Evolutionary conservation across 1,140 invertebrate species (phyloP).

Genomic region (Drosophila bocqueti): DNA sequence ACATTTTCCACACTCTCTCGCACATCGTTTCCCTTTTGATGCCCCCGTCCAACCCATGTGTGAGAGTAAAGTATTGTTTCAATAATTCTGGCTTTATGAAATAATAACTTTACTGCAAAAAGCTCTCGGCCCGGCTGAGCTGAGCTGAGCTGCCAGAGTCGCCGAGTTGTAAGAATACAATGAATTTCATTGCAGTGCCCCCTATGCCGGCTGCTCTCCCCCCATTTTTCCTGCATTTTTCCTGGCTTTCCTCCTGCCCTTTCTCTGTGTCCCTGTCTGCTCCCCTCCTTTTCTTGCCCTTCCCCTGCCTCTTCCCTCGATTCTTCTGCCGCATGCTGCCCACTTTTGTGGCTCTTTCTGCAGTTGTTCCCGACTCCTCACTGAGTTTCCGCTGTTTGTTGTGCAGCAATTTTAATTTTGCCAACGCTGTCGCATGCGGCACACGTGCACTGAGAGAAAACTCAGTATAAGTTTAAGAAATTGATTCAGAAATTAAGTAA

Average conservation of each 20-base stretch:
- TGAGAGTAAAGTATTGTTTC: conserved; percentile 81
- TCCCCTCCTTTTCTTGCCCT: neutral
- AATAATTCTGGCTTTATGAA: conserved; percentile 84
- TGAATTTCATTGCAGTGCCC: conserved; percentile 66
- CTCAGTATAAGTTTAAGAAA: too few relatives aligned
- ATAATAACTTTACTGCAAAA: conserved; percentile 83
- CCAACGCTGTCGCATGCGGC: conserved; percentile 76
- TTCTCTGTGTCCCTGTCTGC: neutral
- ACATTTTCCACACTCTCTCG: conserved; percentile 16
- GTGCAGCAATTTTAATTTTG: conserved; percentile 83
- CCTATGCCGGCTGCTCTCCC: conserved; percentile 3
- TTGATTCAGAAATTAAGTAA: neutral
- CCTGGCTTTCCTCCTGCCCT: conserved; percentile 8
- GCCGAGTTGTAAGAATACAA: conserved; percentile 78
- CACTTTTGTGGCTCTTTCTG: conserved; percentile 18
- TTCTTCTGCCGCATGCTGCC: conserved; percentile 1
- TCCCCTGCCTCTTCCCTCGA: neutral
- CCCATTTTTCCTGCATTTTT: conserved; percentile 11
- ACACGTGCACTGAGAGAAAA: conserved; percentile 18
- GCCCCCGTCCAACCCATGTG: conserved; percentile 48
- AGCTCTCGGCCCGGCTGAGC: conserved; percentile 54
- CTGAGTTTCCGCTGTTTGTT: conserved; percentile 83
- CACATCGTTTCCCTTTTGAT: conserved; percentile 2
- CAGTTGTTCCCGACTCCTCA: conserved; percentile 61
- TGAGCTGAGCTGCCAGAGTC: conserved; percentile 55